Evolutionary conservation across 2,888 invertebrate species (phyloP), one percentile per base, ranked within the genome.

Genomic region (Yponomeuta plumbellus): DNA sequence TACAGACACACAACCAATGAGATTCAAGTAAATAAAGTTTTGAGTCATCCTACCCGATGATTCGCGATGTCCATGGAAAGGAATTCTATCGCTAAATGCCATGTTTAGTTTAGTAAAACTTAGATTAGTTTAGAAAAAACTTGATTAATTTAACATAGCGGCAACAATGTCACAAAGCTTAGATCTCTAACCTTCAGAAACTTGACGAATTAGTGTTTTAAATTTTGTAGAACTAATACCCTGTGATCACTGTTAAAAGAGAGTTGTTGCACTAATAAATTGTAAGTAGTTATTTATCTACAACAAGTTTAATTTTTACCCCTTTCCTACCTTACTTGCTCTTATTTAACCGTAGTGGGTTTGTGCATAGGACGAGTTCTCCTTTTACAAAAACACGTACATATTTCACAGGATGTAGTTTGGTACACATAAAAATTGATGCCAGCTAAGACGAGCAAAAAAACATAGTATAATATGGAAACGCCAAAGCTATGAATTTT

Each of bases 161-260:
- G 26, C n/a, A 57, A 57, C 20, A 59, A 59, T 22, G 59, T 59
- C 22, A 21, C 59, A 59, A 22, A 17, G 21, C 57, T 57, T n/a
- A 34, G 20, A 56, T 56, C 17, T 59, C 59, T 22, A 22, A 22
- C 21, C 58, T 22, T n/a, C 22, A 21, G 21, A 65, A 39, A 65
- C 56, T 44, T 58, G 58, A 66, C 39, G 44, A 68, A 64, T 1
- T 22, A 59, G 22, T 59, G 17, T 17, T 13, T 21, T 11, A 21
- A 59, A 59, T 2, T 59, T 5, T 22, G 13, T 59, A 22, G 21
- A 59, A 59, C 59, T 59, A 59, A 59, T 22, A 59, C 20, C 20
- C 57, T 57, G 57, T 57, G 57, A 57, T 57, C 11, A 57, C 57
- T 57, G 57, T 57, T 57, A 57, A 17, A 20, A 20, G 57, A 20